Percentiles rank a stretch among this genome's conserved stretches.
Conservation (phyloP, 2,888 invertebrate species). For the Amiota minor region DNA sequence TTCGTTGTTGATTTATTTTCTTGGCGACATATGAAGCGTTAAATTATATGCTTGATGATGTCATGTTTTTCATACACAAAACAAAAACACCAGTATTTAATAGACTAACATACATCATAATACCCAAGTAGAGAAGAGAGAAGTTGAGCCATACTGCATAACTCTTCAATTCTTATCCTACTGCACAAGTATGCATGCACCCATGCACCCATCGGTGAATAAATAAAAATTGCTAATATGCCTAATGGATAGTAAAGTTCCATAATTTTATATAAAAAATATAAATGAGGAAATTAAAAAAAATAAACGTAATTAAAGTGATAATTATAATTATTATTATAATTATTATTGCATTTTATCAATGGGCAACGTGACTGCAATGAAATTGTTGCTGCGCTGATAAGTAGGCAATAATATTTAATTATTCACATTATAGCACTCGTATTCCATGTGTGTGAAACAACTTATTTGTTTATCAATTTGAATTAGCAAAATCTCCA, state of each 20-base stretch:
- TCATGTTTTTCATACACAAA: neutral
- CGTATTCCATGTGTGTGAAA: no score
- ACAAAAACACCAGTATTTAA: neutral
- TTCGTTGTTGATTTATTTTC: constrained; percentile 56
- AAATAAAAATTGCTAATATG: constrained; percentile 51
- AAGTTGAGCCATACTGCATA: no score
- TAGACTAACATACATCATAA: neutral
- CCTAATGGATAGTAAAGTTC: constrained; percentile 64
- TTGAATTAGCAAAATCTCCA: no score
- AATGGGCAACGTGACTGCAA: constrained; percentile 2
- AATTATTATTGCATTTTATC: neutral
- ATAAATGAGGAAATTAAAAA: no score
- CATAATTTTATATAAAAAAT: constrained; percentile 52
- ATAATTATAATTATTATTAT: neutral
- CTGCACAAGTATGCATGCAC: neutral
- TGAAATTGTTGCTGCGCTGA: constrained; percentile 11
- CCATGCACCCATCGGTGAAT: constrained; percentile 38
- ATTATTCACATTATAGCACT: no score
- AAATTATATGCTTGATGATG: constrained; percentile 47
- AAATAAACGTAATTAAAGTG: neutral
- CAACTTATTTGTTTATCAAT: no score
- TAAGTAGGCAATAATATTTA: constrained; percentile 4
- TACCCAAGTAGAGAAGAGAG: no score
- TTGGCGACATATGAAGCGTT: constrained; percentile 41
- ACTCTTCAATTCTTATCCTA: no score